phyloP scores from a whole-genome alignment of 2,797 vertebrate genomes.

The Lithobates pipiens region DNA sequence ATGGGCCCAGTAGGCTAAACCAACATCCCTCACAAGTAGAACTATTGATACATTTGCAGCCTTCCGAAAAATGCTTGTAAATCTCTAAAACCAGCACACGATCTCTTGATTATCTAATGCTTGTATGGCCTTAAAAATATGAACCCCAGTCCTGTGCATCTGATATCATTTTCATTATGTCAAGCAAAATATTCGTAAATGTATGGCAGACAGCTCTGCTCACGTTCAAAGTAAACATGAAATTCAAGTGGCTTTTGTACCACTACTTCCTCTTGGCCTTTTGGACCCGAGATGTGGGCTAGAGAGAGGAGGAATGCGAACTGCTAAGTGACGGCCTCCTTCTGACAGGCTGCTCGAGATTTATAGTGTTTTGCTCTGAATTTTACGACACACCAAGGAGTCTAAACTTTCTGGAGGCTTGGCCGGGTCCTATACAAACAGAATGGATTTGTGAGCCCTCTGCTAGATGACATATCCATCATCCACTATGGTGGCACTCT shows the following conservation, averaged over 20 bases:
- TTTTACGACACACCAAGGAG: conserved; percentile 57
- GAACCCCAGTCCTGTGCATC: background rate
- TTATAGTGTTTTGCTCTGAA: conserved; percentile 53
- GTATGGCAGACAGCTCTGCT: conserved; percentile 1
- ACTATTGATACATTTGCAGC: conserved; percentile 1
- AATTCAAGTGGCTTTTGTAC: conserved; percentile 34
- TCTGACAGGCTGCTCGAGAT: conserved; percentile 38
- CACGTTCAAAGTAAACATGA: conserved; percentile 31
- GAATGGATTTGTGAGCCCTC: conserved; percentile 46
- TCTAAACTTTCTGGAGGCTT: conserved; percentile 51
- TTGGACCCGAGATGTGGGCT: conserved; percentile 35
- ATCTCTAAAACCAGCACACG: background rate
- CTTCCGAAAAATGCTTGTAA: background rate
- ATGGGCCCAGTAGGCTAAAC: background rate
- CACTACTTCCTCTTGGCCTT: conserved; percentile 49
- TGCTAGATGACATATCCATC: conserved; percentile 42
- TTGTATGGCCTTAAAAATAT: background rate
- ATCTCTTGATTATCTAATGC: conserved; percentile 8
- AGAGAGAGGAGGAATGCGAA: conserved; percentile 48
- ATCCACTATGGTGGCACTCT: conserved; percentile 51
- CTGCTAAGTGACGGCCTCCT: conserved; percentile 47
- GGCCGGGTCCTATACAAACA: conserved; percentile 52
- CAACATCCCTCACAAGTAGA: background rate
- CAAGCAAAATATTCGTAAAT: conserved; percentile 18
- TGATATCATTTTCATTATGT: conserved; percentile 6